A percentile compares a stretch with the other conserved stretches of the same genome.
Conservation (phyloP, 2,888 invertebrate species). For the Drosophila rellima region DNA sequence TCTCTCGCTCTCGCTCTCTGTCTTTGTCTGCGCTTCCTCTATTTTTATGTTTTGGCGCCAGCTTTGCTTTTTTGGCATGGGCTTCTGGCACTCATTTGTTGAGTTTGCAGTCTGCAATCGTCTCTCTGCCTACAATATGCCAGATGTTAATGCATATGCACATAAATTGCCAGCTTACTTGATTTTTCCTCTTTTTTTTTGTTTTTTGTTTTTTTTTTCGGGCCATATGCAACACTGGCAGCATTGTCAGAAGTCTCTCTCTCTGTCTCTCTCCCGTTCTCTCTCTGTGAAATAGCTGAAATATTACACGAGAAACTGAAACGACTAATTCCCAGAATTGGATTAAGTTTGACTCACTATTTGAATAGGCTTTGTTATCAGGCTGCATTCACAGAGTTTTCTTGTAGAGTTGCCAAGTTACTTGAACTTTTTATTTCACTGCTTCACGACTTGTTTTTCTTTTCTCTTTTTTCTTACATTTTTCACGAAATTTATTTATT, state of each 20-base stretch:
- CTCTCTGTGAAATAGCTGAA: constrained; percentile 7
- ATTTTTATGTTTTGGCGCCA: constrained; percentile 44
- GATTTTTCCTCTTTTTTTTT: neutral
- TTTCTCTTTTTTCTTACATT: neutral
- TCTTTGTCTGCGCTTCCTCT: neutral
- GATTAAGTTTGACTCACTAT: constrained; percentile 21
- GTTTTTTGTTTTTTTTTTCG: neutral
- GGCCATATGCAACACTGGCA: constrained; percentile 12
- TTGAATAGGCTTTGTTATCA: constrained; percentile 3
- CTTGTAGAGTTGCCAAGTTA: constrained; percentile 20
- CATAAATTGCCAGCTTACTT: constrained; percentile 61
- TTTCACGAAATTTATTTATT: neutral
- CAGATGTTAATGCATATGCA: constrained; percentile 76
- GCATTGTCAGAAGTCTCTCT: constrained; percentile 8
- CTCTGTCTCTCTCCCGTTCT: too few species aligned
- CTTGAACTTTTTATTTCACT: neutral
- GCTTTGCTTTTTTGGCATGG: constrained; percentile 44
- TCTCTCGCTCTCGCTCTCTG: neutral
- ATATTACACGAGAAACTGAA: constrained; percentile 9
- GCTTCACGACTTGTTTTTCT: neutral
- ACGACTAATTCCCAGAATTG: constrained; percentile 20
- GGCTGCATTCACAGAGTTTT: constrained; percentile 1
- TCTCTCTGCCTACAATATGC: constrained; percentile 38
- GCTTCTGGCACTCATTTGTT: constrained; percentile 67
- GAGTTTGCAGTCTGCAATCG: constrained; percentile 48